Evolutionary conservation across 2,113 vertebrate species (phyloP).

Genomic region (Cheirogaleus medius): DNA sequence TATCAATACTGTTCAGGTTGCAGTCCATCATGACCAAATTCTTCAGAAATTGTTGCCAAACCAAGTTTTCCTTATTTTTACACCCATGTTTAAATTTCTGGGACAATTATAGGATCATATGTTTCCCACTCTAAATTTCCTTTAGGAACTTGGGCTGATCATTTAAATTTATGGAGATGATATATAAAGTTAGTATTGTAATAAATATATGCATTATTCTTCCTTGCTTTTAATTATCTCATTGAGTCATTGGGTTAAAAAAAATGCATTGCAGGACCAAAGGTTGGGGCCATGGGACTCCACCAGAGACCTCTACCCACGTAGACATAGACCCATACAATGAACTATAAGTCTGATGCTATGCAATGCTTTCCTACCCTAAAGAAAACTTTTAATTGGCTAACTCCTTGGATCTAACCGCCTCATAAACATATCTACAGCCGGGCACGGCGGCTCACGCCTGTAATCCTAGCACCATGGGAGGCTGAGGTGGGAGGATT

Average conservation of each 20-base stretch:
- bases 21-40: not conserved
- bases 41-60: not conserved
- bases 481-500: too few species aligned
- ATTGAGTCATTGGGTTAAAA: not conserved
- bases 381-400: not conserved
- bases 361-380: not conserved
- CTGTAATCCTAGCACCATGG: too few species aligned
- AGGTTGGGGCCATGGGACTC: not conserved
- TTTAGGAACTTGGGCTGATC: not conserved
- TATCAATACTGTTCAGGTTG: not conserved
- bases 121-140: not conserved
- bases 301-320: not conserved
- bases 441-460: too few species aligned
- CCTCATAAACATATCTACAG: not conserved
- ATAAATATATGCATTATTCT: not conserved
- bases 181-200: not conserved
- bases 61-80: not conserved
- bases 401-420: not conserved
- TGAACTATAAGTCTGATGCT: not conserved
- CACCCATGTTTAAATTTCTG: not conserved
- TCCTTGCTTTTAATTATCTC: slow-evolving; percentile 3
- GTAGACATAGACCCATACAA: not conserved
- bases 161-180: not conserved
- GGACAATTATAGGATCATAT: not conserved
- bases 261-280: not conserved